Conservation (phyloP, 1,140 invertebrate species). For the Maniola jurtina region DNA sequence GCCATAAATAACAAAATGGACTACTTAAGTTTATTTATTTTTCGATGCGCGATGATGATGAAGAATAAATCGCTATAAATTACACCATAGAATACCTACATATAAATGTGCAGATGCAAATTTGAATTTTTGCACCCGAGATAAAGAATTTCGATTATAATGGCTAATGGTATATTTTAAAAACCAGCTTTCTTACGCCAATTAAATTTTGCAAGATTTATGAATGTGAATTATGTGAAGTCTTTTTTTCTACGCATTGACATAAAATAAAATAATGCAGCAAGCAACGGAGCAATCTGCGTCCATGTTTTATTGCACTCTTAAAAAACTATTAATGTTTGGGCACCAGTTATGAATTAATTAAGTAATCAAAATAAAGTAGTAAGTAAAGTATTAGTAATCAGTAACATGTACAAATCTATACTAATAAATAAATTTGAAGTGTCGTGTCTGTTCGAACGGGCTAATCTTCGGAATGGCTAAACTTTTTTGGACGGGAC, state of each 20-base stretch:
- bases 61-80: background rate
- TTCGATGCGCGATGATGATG: background rate
- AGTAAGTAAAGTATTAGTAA: too few relatives aligned
- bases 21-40: background rate
- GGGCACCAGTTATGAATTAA: too few relatives aligned
- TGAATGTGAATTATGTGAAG: background rate
- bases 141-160: conserved; percentile 2
- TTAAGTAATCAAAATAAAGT: too few relatives aligned
- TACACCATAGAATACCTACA: background rate
- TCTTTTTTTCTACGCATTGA: background rate
- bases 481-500: too few relatives aligned
- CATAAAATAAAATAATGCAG: too few relatives aligned
- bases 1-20: background rate
- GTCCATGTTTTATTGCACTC: too few relatives aligned
- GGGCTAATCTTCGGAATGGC: too few relatives aligned
- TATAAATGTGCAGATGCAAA: background rate
- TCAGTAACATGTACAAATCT: too few relatives aligned
- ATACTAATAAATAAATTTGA: too few relatives aligned
- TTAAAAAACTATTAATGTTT: too few relatives aligned
- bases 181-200: conserved; percentile 8
- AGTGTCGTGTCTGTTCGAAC: too few relatives aligned
- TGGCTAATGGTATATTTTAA: background rate
- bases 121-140: conserved; percentile 3
- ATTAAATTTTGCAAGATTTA: conserved; percentile 6
- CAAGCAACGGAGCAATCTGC: too few relatives aligned